Base-by-base conservation (phyloP, 92 coral and sea anemone species). In the Zoanthus gigantus region DNA sequence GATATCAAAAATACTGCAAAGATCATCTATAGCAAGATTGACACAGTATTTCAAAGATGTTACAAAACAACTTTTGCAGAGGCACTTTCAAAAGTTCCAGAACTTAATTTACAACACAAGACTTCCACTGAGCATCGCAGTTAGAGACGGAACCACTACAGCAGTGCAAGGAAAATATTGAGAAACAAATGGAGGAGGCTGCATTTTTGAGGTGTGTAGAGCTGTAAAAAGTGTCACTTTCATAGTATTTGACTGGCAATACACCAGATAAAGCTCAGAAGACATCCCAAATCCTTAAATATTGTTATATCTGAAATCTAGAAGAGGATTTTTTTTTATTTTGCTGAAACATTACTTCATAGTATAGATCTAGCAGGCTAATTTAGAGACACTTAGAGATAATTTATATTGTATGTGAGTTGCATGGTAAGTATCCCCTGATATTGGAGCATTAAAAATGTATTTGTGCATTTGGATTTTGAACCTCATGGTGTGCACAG, bases 131-230 rank as follows among this genome's bases (percentile, higher is more conserved):
- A 67, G 34, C 72, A 28, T 67, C 72, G 37, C 37, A 67, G 28
- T 12, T 42, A 67, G 14, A 28, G 72, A 67, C 72, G 72, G 34
- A 67, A 67, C 37, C 37, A 67, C 66, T 67, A 67, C 72, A 0
- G 37, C 72, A 67, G 72, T 67, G 72, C 72, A 67, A 61, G 29
- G 68, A 61, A 18, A 61, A 15, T 61, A 61, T 15, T 18, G 68
- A 61, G 68, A 61, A 61, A 67, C 72, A 67, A 67, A 67, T 67
- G 72, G 72, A 29, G 37, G 72, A 67, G 18, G 18, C 72, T n/a
- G 72, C 34, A 29, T 67, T 67, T 29, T 67, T 67, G 72, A 67
- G 72, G 72, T 67, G 72, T 67, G 72, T 67, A 67, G 72, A 23
- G 32, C 72, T 67, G 72, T 6, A 58, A 67, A 67, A 67, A 67